Base-by-base conservation (phyloP, 2,113 vertebrate genomes). In the Taurulus bubalis region DNA sequence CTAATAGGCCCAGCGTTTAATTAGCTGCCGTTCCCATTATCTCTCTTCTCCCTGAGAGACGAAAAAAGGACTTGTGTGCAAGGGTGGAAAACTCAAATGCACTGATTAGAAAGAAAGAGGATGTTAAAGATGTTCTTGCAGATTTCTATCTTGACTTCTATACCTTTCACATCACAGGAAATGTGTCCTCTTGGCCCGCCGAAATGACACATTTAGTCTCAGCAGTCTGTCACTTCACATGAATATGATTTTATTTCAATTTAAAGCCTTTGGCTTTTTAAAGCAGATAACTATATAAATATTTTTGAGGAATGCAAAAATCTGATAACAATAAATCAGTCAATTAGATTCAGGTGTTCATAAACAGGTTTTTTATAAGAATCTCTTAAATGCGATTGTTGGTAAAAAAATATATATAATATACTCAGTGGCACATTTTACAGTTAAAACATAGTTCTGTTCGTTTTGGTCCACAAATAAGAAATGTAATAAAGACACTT, bases 21-120 rank as follows among this genome's bases (percentile, higher is more conserved):
- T 95, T 95, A 95, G 93, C 88, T 91, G 77, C 74, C 32, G 86
- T 90, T 86, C 89, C 92, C 91, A 95, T 95, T 95, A 95, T 92
- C 84, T 74, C 82, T 56, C 58, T 14, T 24, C 84, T 87, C 90
- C 91, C 91, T 5, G 77, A 85, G 94, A 90, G 93, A 56, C 71
- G 53, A 81, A 73, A 87, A 87, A 63, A 62, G 71, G 67, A 68
- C 60, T 68, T 60, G 26, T 83, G 81, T 71, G 79, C 42, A 58
- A 28, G 79, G 49, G 75, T 63, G 72, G 65, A 63, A 84, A 76
- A 75, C 71, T 72, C 71, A 53, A 85, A 83, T 55, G 66, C 85
- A 81, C 75, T 22, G 51, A 83, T 84, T 82, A 72, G 71, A 80
- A 85, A 59, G 68, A 82, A 80, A 51, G 77, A 42, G 30, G 47